Evolutionary conservation across 2,888 invertebrate genomes (phyloP).

Genomic region (Dicyrtomina minuta): DNA sequence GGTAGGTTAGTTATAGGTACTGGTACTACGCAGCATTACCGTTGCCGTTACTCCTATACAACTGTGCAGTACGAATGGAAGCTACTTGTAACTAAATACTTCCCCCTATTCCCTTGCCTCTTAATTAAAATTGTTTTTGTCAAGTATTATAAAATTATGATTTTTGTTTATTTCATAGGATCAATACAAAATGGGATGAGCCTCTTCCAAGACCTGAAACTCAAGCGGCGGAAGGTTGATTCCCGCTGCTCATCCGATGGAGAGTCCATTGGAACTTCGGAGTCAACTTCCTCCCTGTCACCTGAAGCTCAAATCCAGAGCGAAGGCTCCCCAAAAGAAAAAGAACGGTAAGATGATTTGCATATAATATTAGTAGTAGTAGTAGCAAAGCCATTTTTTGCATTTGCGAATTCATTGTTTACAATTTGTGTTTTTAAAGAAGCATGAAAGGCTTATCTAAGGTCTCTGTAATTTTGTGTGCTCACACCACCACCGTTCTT

Average conservation of each 20-base stretch:
- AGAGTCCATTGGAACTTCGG: constrained; percentile 59
- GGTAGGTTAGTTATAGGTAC: too few species aligned
- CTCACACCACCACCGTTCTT: too few species aligned
- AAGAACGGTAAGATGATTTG: constrained; percentile 49
- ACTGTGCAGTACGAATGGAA: too few species aligned
- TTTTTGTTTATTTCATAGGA: constrained; percentile 38
- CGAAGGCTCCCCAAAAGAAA: constrained; percentile 49
- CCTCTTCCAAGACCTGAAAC: constrained; percentile 97
- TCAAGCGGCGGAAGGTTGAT: constrained; percentile 96
- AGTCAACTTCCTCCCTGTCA: constrained; percentile 50
- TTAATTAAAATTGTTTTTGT: neutral
- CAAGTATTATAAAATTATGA: neutral
- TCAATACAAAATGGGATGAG: constrained; percentile 68
- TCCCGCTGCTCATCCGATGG: constrained; percentile 96
- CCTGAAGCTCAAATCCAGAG: constrained; percentile 49
- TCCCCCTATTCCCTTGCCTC: neutral
- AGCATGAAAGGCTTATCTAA: too few species aligned
- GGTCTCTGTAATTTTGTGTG: too few species aligned
- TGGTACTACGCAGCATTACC: too few species aligned
- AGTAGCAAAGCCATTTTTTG: too few species aligned
- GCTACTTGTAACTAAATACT: neutral
- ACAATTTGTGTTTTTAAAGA: neutral
- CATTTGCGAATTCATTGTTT: neutral
- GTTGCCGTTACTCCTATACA: too few species aligned
- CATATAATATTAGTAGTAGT: too few species aligned